phyloP scores from a whole-genome alignment of 2,888 invertebrate species.

The Dendrolimus pini region DNA sequence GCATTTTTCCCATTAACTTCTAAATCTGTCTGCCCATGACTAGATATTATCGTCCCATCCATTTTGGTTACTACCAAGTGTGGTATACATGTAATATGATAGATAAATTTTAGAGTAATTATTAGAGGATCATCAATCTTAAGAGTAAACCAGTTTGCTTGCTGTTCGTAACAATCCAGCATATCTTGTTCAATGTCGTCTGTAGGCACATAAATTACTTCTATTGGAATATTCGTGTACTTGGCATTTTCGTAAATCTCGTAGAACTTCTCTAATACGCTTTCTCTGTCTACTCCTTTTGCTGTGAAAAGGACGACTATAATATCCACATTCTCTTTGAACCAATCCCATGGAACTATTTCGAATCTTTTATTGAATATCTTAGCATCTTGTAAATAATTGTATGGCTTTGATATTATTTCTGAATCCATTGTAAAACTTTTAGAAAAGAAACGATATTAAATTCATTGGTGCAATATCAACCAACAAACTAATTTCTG shows the following conservation, averaged over 20 bases:
- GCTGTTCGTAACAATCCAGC: conserved; percentile 29
- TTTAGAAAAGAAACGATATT: no score
- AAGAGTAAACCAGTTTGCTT: conserved; percentile 66
- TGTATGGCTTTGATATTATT: conserved; percentile 1
- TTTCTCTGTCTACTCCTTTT: conserved; percentile 40
- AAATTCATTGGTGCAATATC: no score
- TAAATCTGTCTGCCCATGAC: conserved; percentile 46
- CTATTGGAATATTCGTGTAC: conserved; percentile 45
- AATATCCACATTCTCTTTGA: conserved; percentile 41
- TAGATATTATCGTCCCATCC: conserved; percentile 44
- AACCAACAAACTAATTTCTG: no score
- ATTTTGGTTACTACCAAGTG: conserved; percentile 38
- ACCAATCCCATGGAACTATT: conserved; percentile 33
- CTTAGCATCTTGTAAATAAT: conserved; percentile 4
- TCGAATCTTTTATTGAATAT: conserved; percentile 29
- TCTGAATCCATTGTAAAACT: neutral
- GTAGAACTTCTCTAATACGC: conserved; percentile 47
- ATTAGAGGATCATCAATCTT: conserved; percentile 41
- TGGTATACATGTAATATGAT: conserved; percentile 45
- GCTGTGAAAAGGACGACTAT: conserved; percentile 47
- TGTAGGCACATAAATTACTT: conserved; percentile 56
- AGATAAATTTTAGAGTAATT: conserved; percentile 36
- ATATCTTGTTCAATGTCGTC: conserved; percentile 42
- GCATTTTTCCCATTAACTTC: conserved; percentile 55
- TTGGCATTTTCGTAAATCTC: conserved; percentile 53